Conservation (phyloP, 2,113 vertebrate species). For the Potamarius usumacintae region DNA sequence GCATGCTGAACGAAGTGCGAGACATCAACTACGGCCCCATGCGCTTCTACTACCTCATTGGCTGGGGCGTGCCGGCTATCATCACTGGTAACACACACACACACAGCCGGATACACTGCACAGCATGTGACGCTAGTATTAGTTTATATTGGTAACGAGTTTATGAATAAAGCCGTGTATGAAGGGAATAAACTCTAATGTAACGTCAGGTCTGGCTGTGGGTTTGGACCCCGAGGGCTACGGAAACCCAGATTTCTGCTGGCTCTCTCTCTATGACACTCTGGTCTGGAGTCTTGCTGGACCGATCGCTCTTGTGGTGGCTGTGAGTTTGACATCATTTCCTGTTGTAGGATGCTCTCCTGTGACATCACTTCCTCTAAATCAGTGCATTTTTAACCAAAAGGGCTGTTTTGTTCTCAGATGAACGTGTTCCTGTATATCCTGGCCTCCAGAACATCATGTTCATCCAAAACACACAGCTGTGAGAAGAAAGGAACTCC, state of each 20-base stretch:
- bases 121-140: neutral
- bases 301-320: slow-evolving; percentile 80
- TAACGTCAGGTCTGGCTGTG: slow-evolving; percentile 82
- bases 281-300: slow-evolving; percentile 94
- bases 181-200: no score
- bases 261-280: slow-evolving; percentile 89
- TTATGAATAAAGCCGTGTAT: neutral
- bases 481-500: slow-evolving; percentile 85
- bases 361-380: neutral
- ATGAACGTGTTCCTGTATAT: slow-evolving; percentile 86
- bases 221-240: slow-evolving; percentile 93
- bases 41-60: slow-evolving; percentile 94
- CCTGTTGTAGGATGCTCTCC: neutral
- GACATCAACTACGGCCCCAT: slow-evolving; percentile 91
- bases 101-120: neutral
- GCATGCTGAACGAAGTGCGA: slow-evolving; percentile 85
- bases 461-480: slow-evolving; percentile 74
- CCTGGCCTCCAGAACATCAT: slow-evolving; percentile 82
- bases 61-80: slow-evolving; percentile 93
- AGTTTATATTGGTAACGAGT: neutral
- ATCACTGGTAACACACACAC: slow-evolving; percentile 80
- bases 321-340: slow-evolving; percentile 72
- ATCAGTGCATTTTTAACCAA: neutral
- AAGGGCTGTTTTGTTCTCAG: slow-evolving; percentile 64
- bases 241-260: slow-evolving; percentile 85